Conservation (phyloP, 2,888 invertebrate genomes). For the Caenorhabditis macrosperma region DNA sequence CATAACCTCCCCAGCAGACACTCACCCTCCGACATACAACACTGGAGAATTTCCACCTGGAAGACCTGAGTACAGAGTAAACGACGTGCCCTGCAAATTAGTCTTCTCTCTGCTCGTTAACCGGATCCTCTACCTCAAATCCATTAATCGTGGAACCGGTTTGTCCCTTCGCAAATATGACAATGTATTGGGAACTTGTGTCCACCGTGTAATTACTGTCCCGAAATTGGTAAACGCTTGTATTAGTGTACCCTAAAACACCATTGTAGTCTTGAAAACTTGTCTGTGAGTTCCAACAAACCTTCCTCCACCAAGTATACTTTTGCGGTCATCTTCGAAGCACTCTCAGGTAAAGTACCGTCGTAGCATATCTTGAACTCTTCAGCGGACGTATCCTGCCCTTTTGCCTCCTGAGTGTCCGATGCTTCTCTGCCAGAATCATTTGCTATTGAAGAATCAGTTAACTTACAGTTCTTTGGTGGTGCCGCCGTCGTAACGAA, state of each 20-base stretch:
- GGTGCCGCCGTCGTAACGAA: too few relatives aligned
- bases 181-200: background rate
- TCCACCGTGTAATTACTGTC: background rate
- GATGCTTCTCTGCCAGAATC: too few relatives aligned
- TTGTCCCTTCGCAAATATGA: background rate
- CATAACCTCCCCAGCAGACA: background rate
- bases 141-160: constrained; percentile 1
- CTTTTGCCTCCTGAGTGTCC: too few relatives aligned
- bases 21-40: background rate
- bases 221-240: background rate
- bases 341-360: background rate
- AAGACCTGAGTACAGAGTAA: constrained; percentile 11
- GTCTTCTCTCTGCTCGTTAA: background rate
- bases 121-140: background rate
- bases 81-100: constrained; percentile 5
- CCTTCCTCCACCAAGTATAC: background rate
- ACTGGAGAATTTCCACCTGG: background rate
- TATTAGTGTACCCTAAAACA: background rate
- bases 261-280: background rate
- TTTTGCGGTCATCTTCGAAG: background rate
- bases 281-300: too few relatives aligned
- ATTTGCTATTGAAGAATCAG: too few relatives aligned
- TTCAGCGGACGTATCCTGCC: too few relatives aligned
- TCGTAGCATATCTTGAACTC: too few relatives aligned
- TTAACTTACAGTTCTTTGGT: too few relatives aligned